Evolutionary conservation across 2,888 invertebrate genomes (phyloP).

Genomic region (Drosophila parthenogenetica): DNA sequence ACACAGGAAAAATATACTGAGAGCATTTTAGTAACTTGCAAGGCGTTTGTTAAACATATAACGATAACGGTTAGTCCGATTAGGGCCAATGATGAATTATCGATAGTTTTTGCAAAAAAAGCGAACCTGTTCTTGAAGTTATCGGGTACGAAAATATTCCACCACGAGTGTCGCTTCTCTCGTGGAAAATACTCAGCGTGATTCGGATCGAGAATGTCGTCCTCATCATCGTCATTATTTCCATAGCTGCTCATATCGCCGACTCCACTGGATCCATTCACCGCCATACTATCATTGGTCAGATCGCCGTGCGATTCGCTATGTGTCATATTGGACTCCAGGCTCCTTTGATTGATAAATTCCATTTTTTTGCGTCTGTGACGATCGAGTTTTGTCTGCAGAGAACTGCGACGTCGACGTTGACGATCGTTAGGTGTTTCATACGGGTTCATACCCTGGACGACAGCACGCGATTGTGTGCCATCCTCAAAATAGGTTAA

Average conservation of each 20-base stretch:
- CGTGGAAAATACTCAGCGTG: slow-evolving; percentile 83
- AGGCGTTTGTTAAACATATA: slow-evolving; percentile 67
- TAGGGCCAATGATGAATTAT: slow-evolving; percentile 24
- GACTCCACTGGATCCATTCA: slow-evolving; percentile 59
- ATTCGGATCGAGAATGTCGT: slow-evolving; percentile 76
- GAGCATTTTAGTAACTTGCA: slow-evolving; percentile 54
- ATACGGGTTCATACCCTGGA: slow-evolving; percentile 71
- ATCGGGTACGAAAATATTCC: slow-evolving; percentile 94
- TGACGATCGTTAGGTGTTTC: slow-evolving; percentile 82
- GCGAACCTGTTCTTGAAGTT: slow-evolving; percentile 89
- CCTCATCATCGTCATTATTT: slow-evolving; percentile 65
- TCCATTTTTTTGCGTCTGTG: slow-evolving; percentile 84
- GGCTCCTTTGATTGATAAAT: slow-evolving; percentile 73
- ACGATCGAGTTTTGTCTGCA: slow-evolving; percentile 84
- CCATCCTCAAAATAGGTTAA: slow-evolving; percentile 82
- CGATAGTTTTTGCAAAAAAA: slow-evolving; percentile 1
- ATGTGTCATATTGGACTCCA: slow-evolving; percentile 62
- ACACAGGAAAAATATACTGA: slow-evolving; percentile 8
- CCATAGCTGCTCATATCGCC: slow-evolving; percentile 63
- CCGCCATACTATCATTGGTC: slow-evolving; percentile 72
- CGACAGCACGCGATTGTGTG: slow-evolving; percentile 68
- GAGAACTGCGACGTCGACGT: slow-evolving; percentile 84
- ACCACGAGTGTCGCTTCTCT: slow-evolving; percentile 93
- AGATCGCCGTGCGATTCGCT: slow-evolving; percentile 69
- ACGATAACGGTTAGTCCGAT: slow-evolving; percentile 32